Conservation (phyloP, 1,140 invertebrate genomes). For the Apis cerana region DNA sequence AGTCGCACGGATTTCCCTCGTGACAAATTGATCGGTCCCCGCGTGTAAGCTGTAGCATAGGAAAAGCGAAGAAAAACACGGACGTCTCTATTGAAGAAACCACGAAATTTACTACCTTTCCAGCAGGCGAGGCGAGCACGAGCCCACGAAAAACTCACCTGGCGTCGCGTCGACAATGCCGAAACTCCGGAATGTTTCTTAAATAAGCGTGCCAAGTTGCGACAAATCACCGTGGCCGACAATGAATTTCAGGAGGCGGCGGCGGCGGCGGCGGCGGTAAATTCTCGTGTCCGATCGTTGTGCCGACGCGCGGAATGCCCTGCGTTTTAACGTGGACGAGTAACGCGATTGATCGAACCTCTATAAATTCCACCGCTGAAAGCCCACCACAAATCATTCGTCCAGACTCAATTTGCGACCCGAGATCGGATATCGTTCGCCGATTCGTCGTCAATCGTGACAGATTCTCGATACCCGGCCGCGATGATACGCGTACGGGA, state of each 20-base stretch:
- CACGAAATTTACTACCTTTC: conserved; percentile 70
- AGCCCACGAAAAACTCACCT: conserved; percentile 67
- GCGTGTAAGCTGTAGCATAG: neutral
- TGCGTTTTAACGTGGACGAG: conserved; percentile 26
- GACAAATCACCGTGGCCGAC: conserved; percentile 68
- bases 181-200: conserved; percentile 59
- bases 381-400: conserved; percentile 48
- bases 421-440: neutral
- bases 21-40: neutral
- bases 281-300: conserved; percentile 46
- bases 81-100: conserved; percentile 64
- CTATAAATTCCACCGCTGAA: conserved; percentile 56
- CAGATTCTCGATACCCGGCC: neutral
- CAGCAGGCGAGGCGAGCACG: conserved; percentile 50
- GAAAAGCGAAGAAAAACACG: conserved; percentile 38
- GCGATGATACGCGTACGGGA: neutral
- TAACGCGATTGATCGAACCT: conserved; percentile 21
- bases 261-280: conserved; percentile 8
- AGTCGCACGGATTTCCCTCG: neutral
- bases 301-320: conserved; percentile 18
- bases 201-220: conserved; percentile 69
- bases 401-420: conserved; percentile 37
- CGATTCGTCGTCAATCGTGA: neutral
- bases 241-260: conserved; percentile 45
- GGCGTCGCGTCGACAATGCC: conserved; percentile 63